Percentiles rank a stretch among this genome's conserved stretches.
Evolutionary conservation across 1,140 invertebrate genomes (phyloP).

Genomic region (Nasonia giraulti): DNA sequence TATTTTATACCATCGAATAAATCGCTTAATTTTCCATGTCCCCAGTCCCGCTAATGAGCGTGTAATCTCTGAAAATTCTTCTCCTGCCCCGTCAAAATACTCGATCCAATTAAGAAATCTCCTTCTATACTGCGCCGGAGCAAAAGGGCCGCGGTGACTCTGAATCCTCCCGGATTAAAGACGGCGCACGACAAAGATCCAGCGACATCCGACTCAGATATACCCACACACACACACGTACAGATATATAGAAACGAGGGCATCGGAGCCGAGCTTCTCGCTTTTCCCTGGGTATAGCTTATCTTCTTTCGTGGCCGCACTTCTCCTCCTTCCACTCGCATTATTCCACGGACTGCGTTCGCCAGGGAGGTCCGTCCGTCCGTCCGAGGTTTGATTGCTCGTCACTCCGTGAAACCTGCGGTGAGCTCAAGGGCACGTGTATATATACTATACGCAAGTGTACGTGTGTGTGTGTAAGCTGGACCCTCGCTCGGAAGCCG

Average conservation of each 20-base stretch:
- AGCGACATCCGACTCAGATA: constrained; percentile 14
- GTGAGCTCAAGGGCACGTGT: constrained; percentile 46
- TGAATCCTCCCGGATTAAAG: neutral
- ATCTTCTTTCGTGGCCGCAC: neutral
- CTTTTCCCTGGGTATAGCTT: neutral
- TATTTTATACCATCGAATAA: no score
- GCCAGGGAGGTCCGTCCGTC: constrained; percentile 34
- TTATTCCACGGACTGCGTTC: constrained; percentile 20
- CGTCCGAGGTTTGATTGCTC: constrained; percentile 50
- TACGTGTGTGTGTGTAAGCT: neutral
- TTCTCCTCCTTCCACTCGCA: constrained; percentile 13
- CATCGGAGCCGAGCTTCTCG: neutral
- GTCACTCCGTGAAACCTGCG: constrained; percentile 51
- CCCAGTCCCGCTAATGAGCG: neutral
- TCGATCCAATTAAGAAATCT: constrained; percentile 40
- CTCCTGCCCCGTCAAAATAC: neutral
- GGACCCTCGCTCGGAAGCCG: neutral
- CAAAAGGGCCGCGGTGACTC: no score
- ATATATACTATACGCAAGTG: neutral
- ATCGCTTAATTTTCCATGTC: no score
- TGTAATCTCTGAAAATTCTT: constrained; percentile 5
- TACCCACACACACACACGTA: neutral
- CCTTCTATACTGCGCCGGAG: neutral
- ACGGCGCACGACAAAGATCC: neutral
- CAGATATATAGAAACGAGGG: constrained; percentile 30